These are phyloP conservation scores for Frankliniella fusca DNA, from an alignment of 2,888 invertebrate species.

Conservation along the genomic window DNA sequence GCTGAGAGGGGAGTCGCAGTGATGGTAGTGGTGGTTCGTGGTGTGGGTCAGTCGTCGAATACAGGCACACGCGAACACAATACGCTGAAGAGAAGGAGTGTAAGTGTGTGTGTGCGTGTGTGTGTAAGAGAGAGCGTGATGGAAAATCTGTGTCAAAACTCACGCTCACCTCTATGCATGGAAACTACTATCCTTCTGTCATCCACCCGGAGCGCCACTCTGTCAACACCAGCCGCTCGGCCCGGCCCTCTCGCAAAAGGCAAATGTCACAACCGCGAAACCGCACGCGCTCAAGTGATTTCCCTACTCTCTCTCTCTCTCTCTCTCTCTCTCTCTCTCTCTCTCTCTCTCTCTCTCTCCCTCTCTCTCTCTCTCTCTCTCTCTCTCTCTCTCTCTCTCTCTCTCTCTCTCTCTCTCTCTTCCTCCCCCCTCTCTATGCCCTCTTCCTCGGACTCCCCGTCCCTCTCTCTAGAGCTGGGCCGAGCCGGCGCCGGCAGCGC, in stretches of 20 bases:
- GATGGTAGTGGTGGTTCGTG: no score
- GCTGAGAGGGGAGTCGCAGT: background rate
- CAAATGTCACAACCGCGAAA: conserved; percentile 13
- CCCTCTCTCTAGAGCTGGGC: background rate
- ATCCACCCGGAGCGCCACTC: background rate
- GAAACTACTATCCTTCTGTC: background rate
- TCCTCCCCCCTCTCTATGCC: background rate
- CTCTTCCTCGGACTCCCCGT: background rate
- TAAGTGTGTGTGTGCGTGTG: no score
- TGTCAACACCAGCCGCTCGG: background rate
- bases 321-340: background rate
- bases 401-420: background rate
- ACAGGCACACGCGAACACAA: no score
- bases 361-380: background rate
- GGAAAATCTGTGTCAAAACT: no score
- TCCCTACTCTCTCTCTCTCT: background rate
- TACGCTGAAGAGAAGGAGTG: no score
- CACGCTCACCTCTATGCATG: background rate
- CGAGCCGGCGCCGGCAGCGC: background rate
- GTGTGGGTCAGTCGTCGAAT: no score
- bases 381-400: conserved; percentile 1
- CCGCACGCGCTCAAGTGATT: background rate
- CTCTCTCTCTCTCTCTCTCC: background rate
- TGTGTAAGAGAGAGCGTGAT: no score
- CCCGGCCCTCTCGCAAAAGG: background rate